These are phyloP conservation scores for Rhinogobio ventralis DNA, from an alignment of 2,797 vertebrate genomes.

Conservation along the genomic window DNA sequence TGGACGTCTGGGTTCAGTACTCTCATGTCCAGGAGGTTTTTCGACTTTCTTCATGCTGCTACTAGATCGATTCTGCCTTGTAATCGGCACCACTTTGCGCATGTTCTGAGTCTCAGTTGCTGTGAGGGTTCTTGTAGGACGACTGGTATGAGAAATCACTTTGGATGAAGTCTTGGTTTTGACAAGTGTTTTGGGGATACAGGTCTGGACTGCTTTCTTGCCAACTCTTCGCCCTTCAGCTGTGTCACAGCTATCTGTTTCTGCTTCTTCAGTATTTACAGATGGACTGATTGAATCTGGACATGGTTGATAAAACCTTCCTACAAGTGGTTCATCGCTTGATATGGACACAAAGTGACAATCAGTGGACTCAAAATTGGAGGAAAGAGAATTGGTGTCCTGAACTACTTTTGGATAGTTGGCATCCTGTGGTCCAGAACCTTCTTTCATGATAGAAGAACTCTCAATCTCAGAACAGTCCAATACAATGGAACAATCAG, in stretches of 20 bases:
- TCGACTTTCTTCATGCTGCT: constrained; percentile 78
- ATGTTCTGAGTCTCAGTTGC: constrained; percentile 86
- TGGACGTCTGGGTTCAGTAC: constrained; percentile 70
- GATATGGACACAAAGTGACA: constrained; percentile 65
- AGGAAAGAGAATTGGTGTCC: constrained; percentile 75
- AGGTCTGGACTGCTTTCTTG: constrained; percentile 71
- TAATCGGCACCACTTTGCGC: constrained; percentile 93
- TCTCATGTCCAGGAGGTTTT: constrained; percentile 68
- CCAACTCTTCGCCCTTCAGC: constrained; percentile 66
- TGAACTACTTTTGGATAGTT: constrained; percentile 58
- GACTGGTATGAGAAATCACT: constrained; percentile 55
- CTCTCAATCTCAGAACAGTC: constrained; percentile 87
- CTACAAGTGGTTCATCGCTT: constrained; percentile 65
- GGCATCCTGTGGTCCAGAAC: constrained; percentile 53
- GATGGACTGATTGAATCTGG: constrained; percentile 57
- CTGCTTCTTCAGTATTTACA: constrained; percentile 73
- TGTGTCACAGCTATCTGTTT: constrained; percentile 74
- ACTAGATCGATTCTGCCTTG: constrained; percentile 75
- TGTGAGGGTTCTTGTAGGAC: constrained; percentile 80
- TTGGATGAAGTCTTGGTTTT: constrained; percentile 69
- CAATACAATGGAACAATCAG: constrained; percentile 88
- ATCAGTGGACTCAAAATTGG: constrained; percentile 73
- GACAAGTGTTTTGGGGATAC: constrained; percentile 64
- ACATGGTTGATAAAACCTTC: constrained; percentile 54
- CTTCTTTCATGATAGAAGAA: constrained; percentile 69